Conservation (phyloP, 35 echinoderm and acorn worm species). For the Holothuria glaberrima region DNA sequence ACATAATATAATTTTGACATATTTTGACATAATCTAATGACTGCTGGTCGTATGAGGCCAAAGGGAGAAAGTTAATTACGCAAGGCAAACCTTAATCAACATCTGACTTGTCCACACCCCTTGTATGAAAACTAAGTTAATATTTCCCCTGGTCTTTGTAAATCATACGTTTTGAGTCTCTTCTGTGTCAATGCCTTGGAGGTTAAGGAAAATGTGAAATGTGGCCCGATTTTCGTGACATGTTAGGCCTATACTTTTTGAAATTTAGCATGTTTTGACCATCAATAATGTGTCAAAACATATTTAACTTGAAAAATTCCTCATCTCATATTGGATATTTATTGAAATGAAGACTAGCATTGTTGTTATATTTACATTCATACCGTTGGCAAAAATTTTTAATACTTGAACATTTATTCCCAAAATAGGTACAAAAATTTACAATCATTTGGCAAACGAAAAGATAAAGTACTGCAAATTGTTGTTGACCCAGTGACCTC, state of each 20-base stretch:
- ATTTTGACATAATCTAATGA: conserved; percentile 9
- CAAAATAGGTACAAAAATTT: not conserved
- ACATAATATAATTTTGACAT: not conserved
- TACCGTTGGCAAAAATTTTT: not conserved
- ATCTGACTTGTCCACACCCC: not conserved
- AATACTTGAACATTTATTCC: not conserved
- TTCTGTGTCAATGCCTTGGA: conserved; percentile 6
- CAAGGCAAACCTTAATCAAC: not conserved
- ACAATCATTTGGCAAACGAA: not conserved
- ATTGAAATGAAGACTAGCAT: no score
- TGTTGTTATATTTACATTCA: no score
- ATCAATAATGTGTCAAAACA: no score
- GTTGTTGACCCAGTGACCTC: not conserved
- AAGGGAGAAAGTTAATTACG: not conserved
- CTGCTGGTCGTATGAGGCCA: not conserved
- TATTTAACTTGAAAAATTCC: no score
- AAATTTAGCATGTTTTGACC: no score
- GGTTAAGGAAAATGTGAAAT: not conserved
- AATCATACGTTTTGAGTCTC: not conserved
- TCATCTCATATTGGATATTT: no score
- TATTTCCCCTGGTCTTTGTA: not conserved
- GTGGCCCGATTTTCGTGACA: no score
- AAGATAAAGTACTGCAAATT: conserved; percentile 9
- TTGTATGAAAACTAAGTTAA: not conserved
- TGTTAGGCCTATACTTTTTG: no score